Evolutionary conservation across 23 tunicate species (phyloP).

Genomic region (Clavelina lepadiformis): DNA sequence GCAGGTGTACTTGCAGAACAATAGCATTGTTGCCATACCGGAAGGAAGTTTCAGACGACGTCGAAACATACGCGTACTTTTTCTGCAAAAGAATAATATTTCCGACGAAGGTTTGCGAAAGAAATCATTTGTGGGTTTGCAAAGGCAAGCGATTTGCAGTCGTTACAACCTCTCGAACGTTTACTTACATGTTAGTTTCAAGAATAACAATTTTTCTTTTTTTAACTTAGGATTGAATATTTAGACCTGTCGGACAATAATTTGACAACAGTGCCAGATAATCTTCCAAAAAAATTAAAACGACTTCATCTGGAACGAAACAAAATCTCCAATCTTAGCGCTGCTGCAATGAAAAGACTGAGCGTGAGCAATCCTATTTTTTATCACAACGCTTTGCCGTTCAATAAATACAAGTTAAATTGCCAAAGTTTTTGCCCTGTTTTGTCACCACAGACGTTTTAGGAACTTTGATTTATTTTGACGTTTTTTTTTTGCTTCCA

Average conservation of each 20-base stretch:
- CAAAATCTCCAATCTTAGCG: constrained; percentile 14
- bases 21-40: constrained; percentile 21
- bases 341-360: constrained; percentile 15
- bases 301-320: constrained; percentile 61
- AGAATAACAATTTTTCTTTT: no score
- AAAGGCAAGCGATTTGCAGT: constrained; percentile 11
- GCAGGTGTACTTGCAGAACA: constrained; percentile 50
- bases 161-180: no score
- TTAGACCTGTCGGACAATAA: constrained; percentile 53
- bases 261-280: constrained; percentile 18
- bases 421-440: no score
- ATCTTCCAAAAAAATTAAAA: constrained; percentile 38
- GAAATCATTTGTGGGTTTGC: constrained; percentile 51
- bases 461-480: no score
- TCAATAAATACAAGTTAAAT: no score
- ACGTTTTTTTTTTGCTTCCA: no score
- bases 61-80: constrained; percentile 27
- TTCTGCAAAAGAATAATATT: constrained; percentile 36
- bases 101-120: constrained; percentile 25
- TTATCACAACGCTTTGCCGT: no score
- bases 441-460: no score
- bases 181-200: no score
- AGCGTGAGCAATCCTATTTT: constrained; percentile 21
- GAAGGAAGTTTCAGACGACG: constrained; percentile 52
- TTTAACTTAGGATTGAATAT: constrained; percentile 33